Percentiles rank a stretch among this genome's conserved stretches.
These are phyloP conservation scores for Electrophaes corylata DNA, from an alignment of 2,888 invertebrate species.

Conservation along the genomic window DNA sequence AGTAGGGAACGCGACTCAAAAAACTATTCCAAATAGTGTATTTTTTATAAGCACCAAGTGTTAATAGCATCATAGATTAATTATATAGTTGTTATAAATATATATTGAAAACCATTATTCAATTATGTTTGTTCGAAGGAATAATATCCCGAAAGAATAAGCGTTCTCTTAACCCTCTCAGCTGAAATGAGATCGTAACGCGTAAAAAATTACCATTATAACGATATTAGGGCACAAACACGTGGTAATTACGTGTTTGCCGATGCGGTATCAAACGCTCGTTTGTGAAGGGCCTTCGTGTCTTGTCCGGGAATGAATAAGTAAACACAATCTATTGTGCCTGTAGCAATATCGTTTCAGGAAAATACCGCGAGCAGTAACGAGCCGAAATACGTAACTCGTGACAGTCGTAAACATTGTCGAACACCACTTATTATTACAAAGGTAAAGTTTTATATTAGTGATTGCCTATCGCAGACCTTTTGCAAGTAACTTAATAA, in stretches of 20 bases:
- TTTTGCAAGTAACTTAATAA: no score
- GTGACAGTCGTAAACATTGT: no score
- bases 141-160: slow-evolving; percentile 21
- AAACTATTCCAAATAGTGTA: no score
- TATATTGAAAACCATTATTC: neutral
- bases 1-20: no score
- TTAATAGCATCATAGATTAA: no score
- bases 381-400: no score
- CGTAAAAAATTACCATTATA: slow-evolving; percentile 42
- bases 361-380: neutral
- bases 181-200: slow-evolving; percentile 28
- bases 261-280: slow-evolving; percentile 36
- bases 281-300: slow-evolving; percentile 30
- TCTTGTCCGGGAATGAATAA: slow-evolving; percentile 22
- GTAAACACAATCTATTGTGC: slow-evolving; percentile 7
- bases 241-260: slow-evolving; percentile 34
- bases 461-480: no score
- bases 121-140: slow-evolving; percentile 4
- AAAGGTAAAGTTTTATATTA: no score
- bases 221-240: slow-evolving; percentile 34
- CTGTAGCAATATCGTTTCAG: neutral
- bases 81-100: no score
- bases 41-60: no score
- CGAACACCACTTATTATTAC: no score
- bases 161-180: slow-evolving; percentile 28